phyloP scores from a whole-genome alignment of 2,888 invertebrate species.

The Cerastoderma edule region DNA sequence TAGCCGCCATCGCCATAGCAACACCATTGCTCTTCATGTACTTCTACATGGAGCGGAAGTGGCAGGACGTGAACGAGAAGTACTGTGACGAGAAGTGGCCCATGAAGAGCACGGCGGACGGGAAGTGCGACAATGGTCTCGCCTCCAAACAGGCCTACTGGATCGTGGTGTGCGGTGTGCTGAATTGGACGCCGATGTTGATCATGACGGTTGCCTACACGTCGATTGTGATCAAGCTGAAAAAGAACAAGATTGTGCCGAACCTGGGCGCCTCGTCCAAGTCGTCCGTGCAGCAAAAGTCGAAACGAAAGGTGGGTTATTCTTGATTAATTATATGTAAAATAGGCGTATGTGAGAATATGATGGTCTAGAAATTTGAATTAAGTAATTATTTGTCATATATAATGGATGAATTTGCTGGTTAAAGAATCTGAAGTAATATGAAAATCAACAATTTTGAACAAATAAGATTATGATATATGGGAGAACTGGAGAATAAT shows the following conservation, averaged over 20 bases:
- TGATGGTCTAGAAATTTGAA: background rate
- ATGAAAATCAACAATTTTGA: no score
- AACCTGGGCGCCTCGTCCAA: constrained; percentile 66
- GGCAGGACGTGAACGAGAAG: constrained; percentile 74
- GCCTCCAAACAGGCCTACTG: constrained; percentile 74
- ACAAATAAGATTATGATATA: no score
- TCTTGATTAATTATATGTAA: background rate
- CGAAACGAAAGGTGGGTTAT: constrained; percentile 69
- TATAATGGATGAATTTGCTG: background rate
- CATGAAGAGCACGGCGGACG: constrained; percentile 51
- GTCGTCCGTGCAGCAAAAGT: constrained; percentile 71
- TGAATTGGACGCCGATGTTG: constrained; percentile 80
- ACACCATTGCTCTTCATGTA: constrained; percentile 72
- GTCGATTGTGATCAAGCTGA: constrained; percentile 71
- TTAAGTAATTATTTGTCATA: background rate
- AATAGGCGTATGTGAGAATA: background rate
- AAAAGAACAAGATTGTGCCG: constrained; percentile 70
- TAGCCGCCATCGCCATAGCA: constrained; percentile 68
- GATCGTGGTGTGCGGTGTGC: constrained; percentile 74
- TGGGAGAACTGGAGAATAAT: no score
- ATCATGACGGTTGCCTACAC: constrained; percentile 73
- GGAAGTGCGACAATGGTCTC: constrained; percentile 70
- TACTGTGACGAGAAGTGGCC: constrained; percentile 78
- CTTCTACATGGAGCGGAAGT: constrained; percentile 68
- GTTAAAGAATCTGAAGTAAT: no score